These are phyloP conservation scores for Listronotus bonariensis DNA, from an alignment of 1,140 invertebrate genomes.

Conservation along the genomic window DNA sequence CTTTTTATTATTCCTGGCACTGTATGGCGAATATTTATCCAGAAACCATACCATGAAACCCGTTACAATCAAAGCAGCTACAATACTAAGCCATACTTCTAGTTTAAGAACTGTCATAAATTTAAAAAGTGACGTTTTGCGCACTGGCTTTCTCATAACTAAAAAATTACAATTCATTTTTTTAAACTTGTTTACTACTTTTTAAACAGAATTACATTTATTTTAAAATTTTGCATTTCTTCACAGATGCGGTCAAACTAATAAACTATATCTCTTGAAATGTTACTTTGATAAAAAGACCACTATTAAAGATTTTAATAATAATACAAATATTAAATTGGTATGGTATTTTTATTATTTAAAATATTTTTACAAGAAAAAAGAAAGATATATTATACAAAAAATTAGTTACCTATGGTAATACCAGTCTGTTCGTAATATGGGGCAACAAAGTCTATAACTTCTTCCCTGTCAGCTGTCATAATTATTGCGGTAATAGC, in stretches of 20 bases:
- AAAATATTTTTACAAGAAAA: too few species aligned
- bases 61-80: slow-evolving; percentile 79
- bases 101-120: slow-evolving; percentile 88
- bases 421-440: slow-evolving; percentile 91
- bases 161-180: slow-evolving; percentile 41
- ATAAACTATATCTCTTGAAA: too few species aligned
- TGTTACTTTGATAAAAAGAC: too few species aligned
- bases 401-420: slow-evolving; percentile 67
- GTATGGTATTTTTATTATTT: too few species aligned
- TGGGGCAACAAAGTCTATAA: slow-evolving; percentile 89
- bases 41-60: slow-evolving; percentile 87
- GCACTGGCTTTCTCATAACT: slow-evolving; percentile 84
- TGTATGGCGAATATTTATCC: slow-evolving; percentile 89
- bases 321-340: too few species aligned
- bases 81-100: slow-evolving; percentile 88
- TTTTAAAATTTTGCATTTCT: too few species aligned
- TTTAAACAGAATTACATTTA: too few species aligned
- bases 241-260: too few species aligned
- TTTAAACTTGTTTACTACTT: too few species aligned
- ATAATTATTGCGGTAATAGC: slow-evolving; percentile 85
- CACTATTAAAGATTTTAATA: too few species aligned
- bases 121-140: slow-evolving; percentile 85
- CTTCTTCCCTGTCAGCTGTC: slow-evolving; percentile 91
- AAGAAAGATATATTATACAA: too few species aligned
- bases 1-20: slow-evolving; percentile 81